These are phyloP conservation scores for Vicugna pacos DNA, from an alignment of 2,113 vertebrate species.

Conservation along the genomic window DNA sequence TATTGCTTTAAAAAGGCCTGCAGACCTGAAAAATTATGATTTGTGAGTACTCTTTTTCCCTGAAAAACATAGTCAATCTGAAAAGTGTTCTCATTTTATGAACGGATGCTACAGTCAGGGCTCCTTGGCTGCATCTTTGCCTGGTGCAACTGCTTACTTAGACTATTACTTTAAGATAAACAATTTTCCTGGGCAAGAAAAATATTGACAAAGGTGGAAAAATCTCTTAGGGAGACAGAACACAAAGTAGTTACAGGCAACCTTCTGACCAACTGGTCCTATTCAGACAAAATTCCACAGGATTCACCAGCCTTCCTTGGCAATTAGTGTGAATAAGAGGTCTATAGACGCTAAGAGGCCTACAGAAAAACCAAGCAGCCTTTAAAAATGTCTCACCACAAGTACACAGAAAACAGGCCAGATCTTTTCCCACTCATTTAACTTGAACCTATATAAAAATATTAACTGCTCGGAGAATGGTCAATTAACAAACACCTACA, in stretches of 20 bases:
- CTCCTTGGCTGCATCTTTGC: background rate
- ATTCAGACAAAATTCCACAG: background rate
- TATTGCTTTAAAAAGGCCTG: background rate
- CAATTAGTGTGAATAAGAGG: constrained; percentile 15
- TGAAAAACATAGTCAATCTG: background rate
- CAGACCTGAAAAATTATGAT: background rate
- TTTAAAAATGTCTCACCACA: constrained; percentile 56
- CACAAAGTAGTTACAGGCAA: background rate
- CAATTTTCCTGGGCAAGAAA: constrained; percentile 40
- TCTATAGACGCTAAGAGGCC: too few species aligned
- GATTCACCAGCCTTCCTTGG: constrained; percentile 6
- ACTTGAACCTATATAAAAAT: constrained; percentile 4
- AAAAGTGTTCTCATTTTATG: background rate
- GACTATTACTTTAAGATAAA: constrained; percentile 27
- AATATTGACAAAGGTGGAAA: constrained; percentile 44
- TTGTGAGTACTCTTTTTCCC: background rate
- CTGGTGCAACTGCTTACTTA: background rate
- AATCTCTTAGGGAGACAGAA: background rate
- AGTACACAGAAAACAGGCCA: constrained; percentile 36
- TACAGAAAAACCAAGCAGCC: constrained; percentile 10
- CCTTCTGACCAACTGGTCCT: background rate
- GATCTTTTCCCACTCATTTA: constrained; percentile 47
- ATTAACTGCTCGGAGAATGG: constrained; percentile 42
- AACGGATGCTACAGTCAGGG: background rate
- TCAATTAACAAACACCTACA: constrained; percentile 24